These are phyloP conservation scores for Achatina immaculata DNA, from an alignment of 1,140 invertebrate genomes.

Conservation along the genomic window DNA sequence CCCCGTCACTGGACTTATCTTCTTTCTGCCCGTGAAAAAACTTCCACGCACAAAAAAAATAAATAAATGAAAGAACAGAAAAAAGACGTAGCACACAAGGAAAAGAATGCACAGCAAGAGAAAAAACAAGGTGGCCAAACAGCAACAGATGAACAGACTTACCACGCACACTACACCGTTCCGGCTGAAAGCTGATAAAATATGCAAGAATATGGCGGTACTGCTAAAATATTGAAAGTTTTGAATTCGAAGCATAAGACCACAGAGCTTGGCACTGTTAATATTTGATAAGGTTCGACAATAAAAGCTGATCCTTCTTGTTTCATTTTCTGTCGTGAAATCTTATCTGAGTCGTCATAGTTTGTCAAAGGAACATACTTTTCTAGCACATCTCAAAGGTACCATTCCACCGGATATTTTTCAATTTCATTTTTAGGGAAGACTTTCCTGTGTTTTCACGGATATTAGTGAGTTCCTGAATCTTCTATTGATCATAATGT, in stretches of 20 bases:
- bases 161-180: not conserved
- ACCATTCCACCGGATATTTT: too few species aligned
- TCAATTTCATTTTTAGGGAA: too few species aligned
- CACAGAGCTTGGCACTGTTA: not conserved
- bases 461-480: too few species aligned
- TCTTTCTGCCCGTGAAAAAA: too few species aligned
- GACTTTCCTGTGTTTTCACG: too few species aligned
- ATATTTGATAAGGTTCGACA: slow-evolving; percentile 11
- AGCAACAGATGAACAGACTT: not conserved
- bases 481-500: too few species aligned
- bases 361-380: not conserved
- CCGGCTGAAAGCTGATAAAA: not conserved
- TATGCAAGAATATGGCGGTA: not conserved
- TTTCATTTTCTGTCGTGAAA: not conserved
- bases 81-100: too few species aligned
- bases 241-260: slow-evolving; percentile 20
- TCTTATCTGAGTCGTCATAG: not conserved
- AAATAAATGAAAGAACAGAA: too few species aligned
- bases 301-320: not conserved
- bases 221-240: slow-evolving; percentile 22
- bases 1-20: too few species aligned
- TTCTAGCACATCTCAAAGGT: not conserved
- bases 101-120: not conserved
- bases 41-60: too few species aligned
- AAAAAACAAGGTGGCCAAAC: not conserved